Base-by-base conservation (phyloP, 2,888 invertebrate genomes). In the Kryphioiulus occultus region DNA sequence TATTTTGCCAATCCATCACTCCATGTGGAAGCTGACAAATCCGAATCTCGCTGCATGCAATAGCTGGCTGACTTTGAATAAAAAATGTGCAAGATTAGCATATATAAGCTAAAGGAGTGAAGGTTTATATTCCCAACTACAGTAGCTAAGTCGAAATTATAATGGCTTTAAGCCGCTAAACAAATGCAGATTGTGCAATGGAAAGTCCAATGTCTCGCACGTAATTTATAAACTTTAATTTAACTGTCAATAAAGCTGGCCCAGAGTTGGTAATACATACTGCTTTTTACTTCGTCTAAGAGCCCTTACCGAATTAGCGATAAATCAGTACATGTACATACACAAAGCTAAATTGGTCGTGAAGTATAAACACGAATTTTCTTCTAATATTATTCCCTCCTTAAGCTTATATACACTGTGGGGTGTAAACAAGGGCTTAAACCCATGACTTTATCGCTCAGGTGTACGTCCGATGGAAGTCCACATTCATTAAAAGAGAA, bases 1-100 rank as follows among this genome's bases (percentile, higher is more conserved):
- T 84, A 17, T 84, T 84, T 84, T 84, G 32, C 10, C 84, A 84
- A 84, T 84, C 84, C 84, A 84, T 84, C 84, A 84, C 35, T 42
- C 42, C 22, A 10, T 22, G 22, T 26, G 68, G 35, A 84, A 84
- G 42, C 84, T 84, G 84, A 84, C 84, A 84, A 84, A 35, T 42
- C 42, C 84, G 19, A 84, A 68, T 68, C 68, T 68, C 68, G 12
- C 68, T 26, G 68, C 68, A 22, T 68, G 26, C 68, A 22, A 68
- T 68, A 7, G 68, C 68, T 5, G 22, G 68, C 26, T 68, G 22
- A 68, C 68, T 68, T 68, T 68, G 22, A 68, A 68, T 68, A 22
- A 68, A 68, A 68, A 53, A 53, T 53, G 53, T 5, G 19, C 19
- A 0, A 68, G 22, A 68, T 68, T 68, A 22, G 68, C 68, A 68